Conservation (phyloP, 2,888 invertebrate genomes). For the Balanococcus diminutus region DNA sequence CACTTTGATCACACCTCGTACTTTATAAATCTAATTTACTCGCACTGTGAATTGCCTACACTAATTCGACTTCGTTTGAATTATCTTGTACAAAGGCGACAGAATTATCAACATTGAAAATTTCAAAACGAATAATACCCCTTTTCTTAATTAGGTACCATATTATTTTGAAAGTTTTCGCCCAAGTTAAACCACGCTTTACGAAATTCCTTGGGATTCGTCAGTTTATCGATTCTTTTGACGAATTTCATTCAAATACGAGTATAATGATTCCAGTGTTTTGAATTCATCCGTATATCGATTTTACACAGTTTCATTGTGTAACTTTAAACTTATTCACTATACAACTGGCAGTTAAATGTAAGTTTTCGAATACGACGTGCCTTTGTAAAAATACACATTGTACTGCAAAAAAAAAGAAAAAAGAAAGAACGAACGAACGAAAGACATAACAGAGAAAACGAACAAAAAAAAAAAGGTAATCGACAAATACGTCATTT, state of each 20-base stretch:
- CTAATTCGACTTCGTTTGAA: no score
- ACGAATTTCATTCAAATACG: not conserved
- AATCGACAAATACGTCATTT: slow-evolving; percentile 9
- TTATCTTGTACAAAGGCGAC: no score
- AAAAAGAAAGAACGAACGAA: not conserved
- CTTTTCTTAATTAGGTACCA: not conserved
- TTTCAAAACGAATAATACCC: not conserved
- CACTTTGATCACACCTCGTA: no score
- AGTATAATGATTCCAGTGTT: not conserved
- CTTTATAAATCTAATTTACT: no score
- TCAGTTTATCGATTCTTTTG: not conserved
- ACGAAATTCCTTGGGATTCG: not conserved
- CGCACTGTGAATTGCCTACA: no score
- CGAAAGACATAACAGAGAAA: not conserved
- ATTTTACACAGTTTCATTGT: not conserved
- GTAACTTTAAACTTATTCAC: not conserved
- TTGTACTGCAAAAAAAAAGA: not conserved
- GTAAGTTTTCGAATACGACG: not conserved
- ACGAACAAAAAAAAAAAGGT: not conserved
- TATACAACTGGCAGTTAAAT: not conserved
- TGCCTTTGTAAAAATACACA: not conserved
- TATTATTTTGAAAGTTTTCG: not conserved
- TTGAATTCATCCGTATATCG: not conserved
- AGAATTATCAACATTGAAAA: not conserved
- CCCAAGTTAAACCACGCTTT: not conserved